Conservation (phyloP, 2,888 invertebrate species). For the Diarsia brunnea region DNA sequence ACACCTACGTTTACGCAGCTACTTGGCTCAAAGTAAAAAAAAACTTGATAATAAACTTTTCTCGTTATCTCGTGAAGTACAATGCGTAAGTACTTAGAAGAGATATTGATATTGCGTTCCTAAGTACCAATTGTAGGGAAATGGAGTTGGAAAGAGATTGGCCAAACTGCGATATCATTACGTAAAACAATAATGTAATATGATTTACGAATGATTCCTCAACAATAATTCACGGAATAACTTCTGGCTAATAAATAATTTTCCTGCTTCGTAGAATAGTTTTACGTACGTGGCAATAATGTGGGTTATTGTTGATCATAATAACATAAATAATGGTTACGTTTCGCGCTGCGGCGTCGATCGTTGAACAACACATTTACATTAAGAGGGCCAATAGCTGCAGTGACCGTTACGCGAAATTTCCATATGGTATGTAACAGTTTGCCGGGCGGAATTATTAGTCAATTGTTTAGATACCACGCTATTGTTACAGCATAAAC, state of each 20-base stretch:
- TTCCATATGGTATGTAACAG: constrained; percentile 82
- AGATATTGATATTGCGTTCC: constrained; percentile 67
- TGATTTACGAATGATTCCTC: constrained; percentile 32
- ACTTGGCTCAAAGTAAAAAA: constrained; percentile 54
- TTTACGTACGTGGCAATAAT: constrained; percentile 24
- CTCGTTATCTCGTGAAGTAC: constrained; percentile 66
- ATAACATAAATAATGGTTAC: constrained; percentile 53
- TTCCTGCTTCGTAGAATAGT: constrained; percentile 32
- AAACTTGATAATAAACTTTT: constrained; percentile 66
- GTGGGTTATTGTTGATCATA: constrained; percentile 46
- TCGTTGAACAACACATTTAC: constrained; percentile 79
- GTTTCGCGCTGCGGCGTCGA: constrained; percentile 47
- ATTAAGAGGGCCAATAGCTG: constrained; percentile 80
- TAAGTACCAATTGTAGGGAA: constrained; percentile 66
- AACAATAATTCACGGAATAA: constrained; percentile 17
- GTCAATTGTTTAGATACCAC: constrained; percentile 81
- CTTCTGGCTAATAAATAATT: constrained; percentile 13
- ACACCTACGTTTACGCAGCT: constrained; percentile 27
- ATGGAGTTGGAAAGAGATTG: constrained; percentile 55
- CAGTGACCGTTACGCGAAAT: constrained; percentile 78
- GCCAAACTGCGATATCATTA: constrained; percentile 49
- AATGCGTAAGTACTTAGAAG: constrained; percentile 64
- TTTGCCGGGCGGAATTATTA: constrained; percentile 82
- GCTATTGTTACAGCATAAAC: constrained; percentile 77
- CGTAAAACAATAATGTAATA: constrained; percentile 44